phyloP scores from a whole-genome alignment of 1,140 invertebrate species.

The Stegodyphus mimosarum region DNA sequence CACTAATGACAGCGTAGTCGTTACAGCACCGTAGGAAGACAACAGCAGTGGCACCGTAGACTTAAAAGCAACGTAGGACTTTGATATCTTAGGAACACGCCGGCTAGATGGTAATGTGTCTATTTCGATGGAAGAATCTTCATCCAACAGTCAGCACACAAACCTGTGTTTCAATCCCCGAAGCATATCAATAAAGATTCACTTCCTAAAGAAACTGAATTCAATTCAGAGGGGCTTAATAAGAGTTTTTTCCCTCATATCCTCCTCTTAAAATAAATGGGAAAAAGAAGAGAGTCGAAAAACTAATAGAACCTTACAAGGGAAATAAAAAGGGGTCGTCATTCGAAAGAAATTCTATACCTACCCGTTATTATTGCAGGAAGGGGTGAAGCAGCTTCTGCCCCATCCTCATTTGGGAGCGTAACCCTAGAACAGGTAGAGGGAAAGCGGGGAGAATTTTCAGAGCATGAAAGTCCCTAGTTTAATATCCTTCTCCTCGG shows the following conservation, averaged over 20 bases:
- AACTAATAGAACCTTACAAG: slow-evolving; percentile 58
- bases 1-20: too few species aligned
- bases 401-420: background rate
- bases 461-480: slow-evolving; percentile 19
- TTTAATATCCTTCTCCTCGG: slow-evolving; percentile 47
- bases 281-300: background rate
- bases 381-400: background rate
- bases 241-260: slow-evolving; percentile 26
- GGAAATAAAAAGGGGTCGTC: slow-evolving; percentile 22
- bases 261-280: slow-evolving; percentile 5
- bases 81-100: too few species aligned
- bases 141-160: too few species aligned
- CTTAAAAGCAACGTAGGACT: too few species aligned
- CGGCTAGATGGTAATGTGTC: too few species aligned
- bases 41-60: too few species aligned
- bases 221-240: slow-evolving; percentile 43
- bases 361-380: slow-evolving; percentile 36
- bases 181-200: background rate
- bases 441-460: background rate
- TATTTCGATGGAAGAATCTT: too few species aligned
- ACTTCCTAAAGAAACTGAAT: background rate
- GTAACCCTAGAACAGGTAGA: slow-evolving; percentile 29
- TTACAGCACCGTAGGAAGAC: too few species aligned
- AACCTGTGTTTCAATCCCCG: background rate
- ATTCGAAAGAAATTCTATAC: slow-evolving; percentile 51